Evolutionary conservation across 2,888 invertebrate genomes (phyloP).

Genomic region (Yponomeuta evonymella): DNA sequence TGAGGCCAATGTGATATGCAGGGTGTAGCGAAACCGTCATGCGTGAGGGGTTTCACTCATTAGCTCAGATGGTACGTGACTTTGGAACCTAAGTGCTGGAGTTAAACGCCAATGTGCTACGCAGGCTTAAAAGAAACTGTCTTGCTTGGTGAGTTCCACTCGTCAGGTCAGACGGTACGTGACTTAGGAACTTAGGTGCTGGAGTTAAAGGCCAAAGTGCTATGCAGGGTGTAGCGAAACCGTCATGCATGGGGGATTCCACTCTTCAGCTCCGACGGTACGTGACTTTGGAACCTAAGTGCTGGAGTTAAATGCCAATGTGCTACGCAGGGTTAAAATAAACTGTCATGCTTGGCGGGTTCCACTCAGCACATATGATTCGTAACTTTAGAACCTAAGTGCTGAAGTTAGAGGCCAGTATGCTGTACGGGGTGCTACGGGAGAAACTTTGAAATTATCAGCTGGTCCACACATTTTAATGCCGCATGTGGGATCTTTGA

Average conservation of each 20-base stretch:
- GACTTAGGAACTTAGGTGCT: too few species aligned
- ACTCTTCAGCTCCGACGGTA: slow-evolving; percentile 77
- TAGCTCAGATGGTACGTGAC: slow-evolving; percentile 72
- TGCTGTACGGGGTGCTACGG: too few species aligned
- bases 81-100: neutral
- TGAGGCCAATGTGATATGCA: neutral
- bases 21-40: neutral
- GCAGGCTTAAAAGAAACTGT: too few species aligned
- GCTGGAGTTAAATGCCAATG: neutral
- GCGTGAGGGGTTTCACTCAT: slow-evolving; percentile 65
- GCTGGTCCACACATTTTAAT: too few species aligned
- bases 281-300: slow-evolving; percentile 33
- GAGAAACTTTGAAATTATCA: too few species aligned
- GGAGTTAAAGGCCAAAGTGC: too few species aligned
- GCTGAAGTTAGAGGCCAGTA: neutral
- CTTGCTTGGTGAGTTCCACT: too few species aligned
- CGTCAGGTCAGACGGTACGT: too few species aligned
- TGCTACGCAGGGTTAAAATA: neutral
- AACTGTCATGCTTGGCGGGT: slow-evolving; percentile 23
- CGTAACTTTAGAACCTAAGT: slow-evolving; percentile 32
- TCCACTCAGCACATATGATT: slow-evolving; percentile 27
- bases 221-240: too few species aligned
- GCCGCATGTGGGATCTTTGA: too few species aligned
- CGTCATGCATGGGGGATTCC: slow-evolving; percentile 46
- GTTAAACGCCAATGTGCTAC: neutral